Evolutionary conservation across 2,797 vertebrate species (phyloP).

Genomic region (Cyclura pinguis): DNA sequence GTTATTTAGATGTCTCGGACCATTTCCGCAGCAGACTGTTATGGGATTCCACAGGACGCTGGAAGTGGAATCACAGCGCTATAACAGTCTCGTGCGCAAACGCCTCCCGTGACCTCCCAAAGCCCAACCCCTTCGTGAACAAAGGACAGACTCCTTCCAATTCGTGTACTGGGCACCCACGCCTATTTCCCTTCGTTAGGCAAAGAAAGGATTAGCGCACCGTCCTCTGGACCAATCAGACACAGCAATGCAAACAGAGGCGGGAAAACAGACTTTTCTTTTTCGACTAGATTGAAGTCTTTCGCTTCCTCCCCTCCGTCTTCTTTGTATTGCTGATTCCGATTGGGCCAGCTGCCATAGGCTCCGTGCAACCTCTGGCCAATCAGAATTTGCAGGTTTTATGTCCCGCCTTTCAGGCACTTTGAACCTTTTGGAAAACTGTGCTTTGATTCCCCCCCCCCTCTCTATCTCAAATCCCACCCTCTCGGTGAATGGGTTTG

Average conservation of each 20-base stretch:
- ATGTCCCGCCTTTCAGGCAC: neutral
- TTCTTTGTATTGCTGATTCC: neutral
- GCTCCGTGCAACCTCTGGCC: neutral
- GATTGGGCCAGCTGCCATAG: neutral
- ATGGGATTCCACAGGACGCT: too few species aligned
- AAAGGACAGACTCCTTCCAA: neutral
- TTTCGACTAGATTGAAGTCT: neutral
- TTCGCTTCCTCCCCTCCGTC: neutral
- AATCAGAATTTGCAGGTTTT: neutral
- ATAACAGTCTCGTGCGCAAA: too few species aligned
- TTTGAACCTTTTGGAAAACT: neutral
- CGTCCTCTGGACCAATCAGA: neutral
- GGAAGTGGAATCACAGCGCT: too few species aligned
- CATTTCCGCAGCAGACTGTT: too few species aligned
- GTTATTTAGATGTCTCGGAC: too few species aligned
- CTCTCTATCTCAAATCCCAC: too few species aligned
- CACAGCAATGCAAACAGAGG: too few species aligned
- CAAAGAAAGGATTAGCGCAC: neutral
- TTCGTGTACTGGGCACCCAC: fast-evolving
- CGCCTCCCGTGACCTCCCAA: too few species aligned
- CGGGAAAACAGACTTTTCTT: neutral
- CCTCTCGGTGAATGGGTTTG: neutral
- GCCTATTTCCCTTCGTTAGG: neutral
- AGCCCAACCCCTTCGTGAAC: neutral
- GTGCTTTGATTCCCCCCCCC: fast-evolving